Evolutionary conservation across 2,113 vertebrate genomes (phyloP), one percentile per base, ranked within the genome.

Genomic region (Pontoporia blainvillei): DNA sequence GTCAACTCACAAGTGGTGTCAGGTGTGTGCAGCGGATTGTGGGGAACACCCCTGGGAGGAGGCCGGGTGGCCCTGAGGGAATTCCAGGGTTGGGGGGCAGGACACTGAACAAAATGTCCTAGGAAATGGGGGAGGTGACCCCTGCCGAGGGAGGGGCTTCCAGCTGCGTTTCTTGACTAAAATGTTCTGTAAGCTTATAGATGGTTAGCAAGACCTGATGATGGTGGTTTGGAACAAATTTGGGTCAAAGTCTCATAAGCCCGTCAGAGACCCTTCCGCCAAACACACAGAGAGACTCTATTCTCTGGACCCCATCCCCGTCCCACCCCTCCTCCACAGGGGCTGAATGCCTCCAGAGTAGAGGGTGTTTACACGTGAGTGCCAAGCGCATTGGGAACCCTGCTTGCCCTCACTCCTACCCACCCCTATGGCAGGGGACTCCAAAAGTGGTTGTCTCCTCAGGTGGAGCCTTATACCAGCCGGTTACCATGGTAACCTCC

Each of bases 401-500:
- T 61, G 44, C 71, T 84, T 69, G 82, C 67, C 86, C 36, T 94
- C 46, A 44, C 71, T 44, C 11, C 44, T 95, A 41, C 72, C 66
- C 20, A 49, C 59, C 36, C 85, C 34, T 36, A 46, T 72, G 88
- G 36, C 81, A 92, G 86, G 89, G 94, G 23, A 93, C 83, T 81
- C 96, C 44, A 96, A 96, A 96, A 91, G 82, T 96, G 96, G 83
- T 96, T 98, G 95, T 97, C 96, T 98, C 98, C 93, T 93, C 97
- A 99, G 99, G 99, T 98, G 99, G 99, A 98, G 99, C 99, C 93
- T 97, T 99, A 98, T 99, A 99, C 99, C 99, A 99, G 99, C 99
- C 99, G 0, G 99, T 99, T 99, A 99, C 99, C 4, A 99, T 99
- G 99, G 99, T 99, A 99, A 99, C 99, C 90, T 99, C 99, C 76